Percentiles rank a stretch among this genome's conserved stretches.
These are phyloP conservation scores for Dasyurus viverrinus DNA, from an alignment of 2,113 vertebrate species.

Conservation along the genomic window DNA sequence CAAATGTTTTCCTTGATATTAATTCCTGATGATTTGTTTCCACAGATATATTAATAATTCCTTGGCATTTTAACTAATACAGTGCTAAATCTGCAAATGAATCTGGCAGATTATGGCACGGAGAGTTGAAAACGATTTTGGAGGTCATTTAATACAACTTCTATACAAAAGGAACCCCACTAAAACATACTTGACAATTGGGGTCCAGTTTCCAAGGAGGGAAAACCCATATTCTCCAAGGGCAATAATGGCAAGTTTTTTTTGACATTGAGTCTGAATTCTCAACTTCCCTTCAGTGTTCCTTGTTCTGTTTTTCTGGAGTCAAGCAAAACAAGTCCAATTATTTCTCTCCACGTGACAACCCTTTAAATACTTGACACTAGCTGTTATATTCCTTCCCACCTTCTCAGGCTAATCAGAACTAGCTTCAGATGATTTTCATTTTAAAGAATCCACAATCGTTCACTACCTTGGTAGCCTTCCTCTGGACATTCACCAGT, in stretches of 20 bases:
- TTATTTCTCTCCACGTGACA: neutral
- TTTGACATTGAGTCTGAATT: neutral
- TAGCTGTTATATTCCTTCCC: neutral
- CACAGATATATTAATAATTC: neutral
- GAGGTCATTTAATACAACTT: neutral
- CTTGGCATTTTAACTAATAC: neutral
- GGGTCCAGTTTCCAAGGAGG: neutral
- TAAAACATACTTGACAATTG: neutral
- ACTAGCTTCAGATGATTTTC: neutral
- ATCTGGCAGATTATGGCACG: neutral
- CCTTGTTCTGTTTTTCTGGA: neutral
- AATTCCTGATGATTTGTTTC: neutral
- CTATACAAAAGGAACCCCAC: neutral
- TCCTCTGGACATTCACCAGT: neutral
- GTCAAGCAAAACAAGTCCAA: neutral
- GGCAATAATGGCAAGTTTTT: neutral
- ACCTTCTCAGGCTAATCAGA: neutral
- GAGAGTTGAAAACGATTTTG: neutral
- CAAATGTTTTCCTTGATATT: neutral
- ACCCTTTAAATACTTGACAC: neutral
- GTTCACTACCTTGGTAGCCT: neutral
- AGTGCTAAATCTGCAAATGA: neutral
- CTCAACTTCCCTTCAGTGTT: neutral
- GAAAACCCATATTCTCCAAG: neutral
- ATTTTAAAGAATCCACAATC: neutral